Evolutionary conservation across 2,113 vertebrate genomes (phyloP), one percentile per base, ranked within the genome.

Genomic region (Channa maculata): DNA sequence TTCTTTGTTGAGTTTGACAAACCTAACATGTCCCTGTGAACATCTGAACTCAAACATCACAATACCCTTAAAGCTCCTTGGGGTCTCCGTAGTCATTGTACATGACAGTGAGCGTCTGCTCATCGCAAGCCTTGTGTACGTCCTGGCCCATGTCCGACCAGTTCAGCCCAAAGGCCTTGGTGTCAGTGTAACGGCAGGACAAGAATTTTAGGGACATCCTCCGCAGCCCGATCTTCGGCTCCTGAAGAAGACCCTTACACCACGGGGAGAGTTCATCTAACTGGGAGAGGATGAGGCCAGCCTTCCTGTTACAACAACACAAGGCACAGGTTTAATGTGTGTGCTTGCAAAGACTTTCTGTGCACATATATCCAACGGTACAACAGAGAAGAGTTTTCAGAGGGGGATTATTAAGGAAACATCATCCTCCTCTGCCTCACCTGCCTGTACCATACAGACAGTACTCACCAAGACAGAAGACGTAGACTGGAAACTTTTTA

Each of bases 51-150:
- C 4, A 85, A 15, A 37, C 3, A 24, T 24, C 10, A 6, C 2
- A 33, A 36, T 24, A 1, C 3, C 14, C 86, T 96, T 91, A 99
- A 89, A 97, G 92, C 83, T 98, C 97, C 85, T 97, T 98, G 69
- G 94, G 93, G 90, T 98, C 96, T 14, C 97, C 97, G 14, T 99
- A 98, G 90, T 98, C 97, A 9, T 99, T 99, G 87, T 98, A 98
- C 79, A 97, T 96, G 79, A 99, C 93, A 0, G 94, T 95, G 65
- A 99, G 94, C 3, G 90, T 94, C 92, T 99, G 98, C 84, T 98
- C 96, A 59, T 99, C 97, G 1, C 97, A 99, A 0, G 97, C 97
- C 92, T 98, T 99, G 89, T 96, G 95, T 24, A 99, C 94, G 82
- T 98, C 97, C 45, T 95, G 96, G 82, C 95, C 95, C 84, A 99